Evolutionary conservation across 2,113 vertebrate species (phyloP), one percentile per base, ranked within the genome.

Genomic region (Aspidoscelis tigris): DNA sequence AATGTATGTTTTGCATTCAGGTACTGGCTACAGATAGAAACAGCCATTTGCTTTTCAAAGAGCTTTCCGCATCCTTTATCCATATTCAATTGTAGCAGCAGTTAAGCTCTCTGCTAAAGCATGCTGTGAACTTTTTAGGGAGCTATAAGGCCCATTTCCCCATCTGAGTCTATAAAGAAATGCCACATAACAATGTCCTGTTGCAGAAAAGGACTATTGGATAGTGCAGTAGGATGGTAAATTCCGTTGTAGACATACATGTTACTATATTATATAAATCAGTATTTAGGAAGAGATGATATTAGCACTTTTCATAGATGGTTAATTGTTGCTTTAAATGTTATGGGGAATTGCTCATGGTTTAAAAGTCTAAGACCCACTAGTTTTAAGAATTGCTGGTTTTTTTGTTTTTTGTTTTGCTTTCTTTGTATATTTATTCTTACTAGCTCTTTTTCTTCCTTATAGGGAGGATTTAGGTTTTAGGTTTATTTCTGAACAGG

Each of bases 401-500:
- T 58, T 3, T 72, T 69, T 61, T 61, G 12, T 61, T 41, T 70
- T 18, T 22, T 70, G 26, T 53, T 10, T 70, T n/a, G 43, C 21
- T 58, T 20, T 64, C 43, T 39, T 53, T 50, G 33, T 78, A 65
- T 80, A 50, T 10, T 80, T 55, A 66, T 50, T 20, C 10, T 80
- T 2, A 26, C 26, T 75, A 33, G 33, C 33, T 33, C 33, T 50
- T 84, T 84, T 61, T 74, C 77, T 44, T 53, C 53, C 80, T 86
- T 73, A 79, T 55, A 99, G 98, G 95, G 97, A 99, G 89, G 98
- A 99, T 6, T 94, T 98, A 47, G 97, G 98, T 4, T 99, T 99
- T 95, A 96, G 97, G 65, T 96, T 98, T 90, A 96, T 99, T 93
- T 98, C 98, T 0, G 98, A 99, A 84, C 98, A 99, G 93, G 98